Base-by-base conservation (phyloP, 2,888 invertebrate species). In the Sinohyriopsis cumingii region DNA sequence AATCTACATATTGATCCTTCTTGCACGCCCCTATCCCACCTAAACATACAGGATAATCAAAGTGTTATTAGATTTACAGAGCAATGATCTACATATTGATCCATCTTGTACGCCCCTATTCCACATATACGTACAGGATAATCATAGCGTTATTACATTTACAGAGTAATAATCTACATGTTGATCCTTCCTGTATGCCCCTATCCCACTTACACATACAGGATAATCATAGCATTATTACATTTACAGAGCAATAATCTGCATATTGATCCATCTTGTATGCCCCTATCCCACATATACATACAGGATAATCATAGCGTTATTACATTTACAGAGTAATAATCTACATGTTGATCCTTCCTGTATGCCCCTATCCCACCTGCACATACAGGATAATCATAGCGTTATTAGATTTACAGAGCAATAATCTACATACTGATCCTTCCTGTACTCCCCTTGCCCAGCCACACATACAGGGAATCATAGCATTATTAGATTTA, bases 271-370 rank as follows among this genome's bases (percentile, higher is more conserved):
- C 82, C 68, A 86, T 87, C 55, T 84, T 82, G 59, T 80, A 92
- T 88, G 94, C 73, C 12, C 75, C 93, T 75, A 96, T 95, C 85
- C 94, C 95, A 28, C 88, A 86, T 90, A 77, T n/a, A 76, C 76
- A 33, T 45, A 59, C 54, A 28, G 55, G 45, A 33, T 56, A 60
- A 15, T 24, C 56, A 33, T 33, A 28, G 24, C 12, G 28, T 15
- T 45, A 45, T n/a, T n/a, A n/a, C n/a, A n/a, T n/a, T n/a, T n/a
- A n/a, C n/a, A n/a, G n/a, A n/a, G n/a, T n/a, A n/a, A n/a, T n/a
- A n/a, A n/a, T n/a, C n/a, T n/a, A n/a, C n/a, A n/a, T n/a, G n/a
- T n/a, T 83, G 81, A 33, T 84, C 82, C 68, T 86, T 87, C 55
- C 84, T 82, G 59, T 80, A 92, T 88, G 94, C 73, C 12, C 75